Percentiles rank a stretch among this genome's conserved stretches.
Conservation (phyloP, 2,888 invertebrate species). For the Boloria selene region DNA sequence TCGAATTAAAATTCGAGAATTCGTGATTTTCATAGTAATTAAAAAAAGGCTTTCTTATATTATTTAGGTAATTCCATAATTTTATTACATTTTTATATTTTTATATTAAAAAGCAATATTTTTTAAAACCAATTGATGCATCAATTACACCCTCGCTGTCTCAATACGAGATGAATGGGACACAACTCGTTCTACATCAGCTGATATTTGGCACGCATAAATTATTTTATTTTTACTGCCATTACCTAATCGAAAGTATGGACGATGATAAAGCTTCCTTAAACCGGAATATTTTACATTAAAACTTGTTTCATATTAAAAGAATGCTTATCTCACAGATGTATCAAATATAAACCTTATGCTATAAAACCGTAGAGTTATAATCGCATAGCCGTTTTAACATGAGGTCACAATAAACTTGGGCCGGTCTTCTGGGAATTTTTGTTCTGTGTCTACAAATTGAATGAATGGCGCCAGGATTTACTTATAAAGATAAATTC, state of each 20-base stretch:
- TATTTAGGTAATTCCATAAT: not conserved
- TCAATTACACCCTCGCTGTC: conserved; percentile 1
- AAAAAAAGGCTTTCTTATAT: not conserved
- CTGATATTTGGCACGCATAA: conserved; percentile 72
- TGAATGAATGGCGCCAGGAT: conserved; percentile 47
- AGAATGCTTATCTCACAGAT: conserved; percentile 22
- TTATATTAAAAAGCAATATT: not conserved
- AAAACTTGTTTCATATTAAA: conserved; percentile 46
- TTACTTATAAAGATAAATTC: conserved; percentile 33
- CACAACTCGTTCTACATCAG: conserved; percentile 68
- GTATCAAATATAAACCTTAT: conserved; percentile 28
- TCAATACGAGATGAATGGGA: conserved; percentile 43
- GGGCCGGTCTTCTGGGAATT: conserved; percentile 42
- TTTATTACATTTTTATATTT: not conserved
- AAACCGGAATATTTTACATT: conserved; percentile 52
- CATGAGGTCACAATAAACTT: conserved; percentile 24
- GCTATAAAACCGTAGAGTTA: conserved; percentile 5
- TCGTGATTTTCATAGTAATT: too few relatives aligned
- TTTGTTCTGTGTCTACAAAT: conserved; percentile 43
- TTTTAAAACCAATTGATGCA: not conserved
- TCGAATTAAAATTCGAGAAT: too few relatives aligned
- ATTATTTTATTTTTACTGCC: conserved; percentile 52
- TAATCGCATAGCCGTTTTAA: not conserved
- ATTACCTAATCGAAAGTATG: conserved; percentile 63
- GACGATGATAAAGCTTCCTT: conserved; percentile 37